Conservation (phyloP, 92 coral and sea anemone genomes). For the Montipora capitata region DNA sequence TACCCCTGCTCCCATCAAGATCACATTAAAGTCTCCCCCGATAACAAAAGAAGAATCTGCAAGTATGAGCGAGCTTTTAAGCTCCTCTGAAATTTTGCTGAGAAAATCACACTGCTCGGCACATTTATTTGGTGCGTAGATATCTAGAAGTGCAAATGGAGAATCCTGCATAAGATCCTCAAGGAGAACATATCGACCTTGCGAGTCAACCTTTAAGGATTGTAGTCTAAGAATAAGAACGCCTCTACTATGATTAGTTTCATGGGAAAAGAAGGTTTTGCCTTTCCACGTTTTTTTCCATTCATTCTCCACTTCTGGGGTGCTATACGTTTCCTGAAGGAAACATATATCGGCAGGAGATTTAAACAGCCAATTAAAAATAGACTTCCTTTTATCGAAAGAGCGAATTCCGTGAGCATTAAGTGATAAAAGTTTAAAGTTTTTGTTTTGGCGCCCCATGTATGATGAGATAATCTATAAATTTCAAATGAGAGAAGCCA, state of each 20-base stretch:
- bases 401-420: slow-evolving; percentile 52
- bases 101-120: no score
- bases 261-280: neutral
- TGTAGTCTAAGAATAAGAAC: slow-evolving; percentile 18
- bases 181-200: slow-evolving; percentile 32
- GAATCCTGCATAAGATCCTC: slow-evolving; percentile 40
- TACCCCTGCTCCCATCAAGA: no score
- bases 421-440: slow-evolving; percentile 42
- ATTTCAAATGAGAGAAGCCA: neutral
- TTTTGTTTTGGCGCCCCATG: neutral
- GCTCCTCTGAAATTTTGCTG: no score
- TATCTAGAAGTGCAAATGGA: slow-evolving; percentile 17
- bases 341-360: slow-evolving; percentile 31
- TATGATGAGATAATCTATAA: neutral
- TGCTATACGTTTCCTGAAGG: slow-evolving; percentile 54
- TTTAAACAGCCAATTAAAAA: slow-evolving; percentile 32
- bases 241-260: neutral
- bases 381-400: slow-evolving; percentile 42
- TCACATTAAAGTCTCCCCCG: no score
- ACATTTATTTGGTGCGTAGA: neutral
- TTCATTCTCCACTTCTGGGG: slow-evolving; percentile 16
- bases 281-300: slow-evolving; percentile 49
- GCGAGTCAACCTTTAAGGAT: slow-evolving; percentile 11
- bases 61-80: neutral
- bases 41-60: neutral